Conservation (phyloP, 2,888 invertebrate species). For the Saturnia japonica region DNA sequence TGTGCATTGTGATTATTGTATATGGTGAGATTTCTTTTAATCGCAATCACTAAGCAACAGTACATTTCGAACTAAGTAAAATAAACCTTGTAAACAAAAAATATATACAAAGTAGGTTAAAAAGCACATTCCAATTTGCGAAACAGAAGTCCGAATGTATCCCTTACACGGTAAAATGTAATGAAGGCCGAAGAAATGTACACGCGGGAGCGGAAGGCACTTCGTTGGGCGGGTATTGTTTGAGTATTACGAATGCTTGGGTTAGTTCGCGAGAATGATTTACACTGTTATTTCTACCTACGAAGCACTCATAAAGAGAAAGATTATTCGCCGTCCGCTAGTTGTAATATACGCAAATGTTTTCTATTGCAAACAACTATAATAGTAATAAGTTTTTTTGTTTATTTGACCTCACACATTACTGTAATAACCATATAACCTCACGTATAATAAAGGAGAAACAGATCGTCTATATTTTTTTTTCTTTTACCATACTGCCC, state of each 20-base stretch:
- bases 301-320: background rate
- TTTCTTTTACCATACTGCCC: too few relatives aligned
- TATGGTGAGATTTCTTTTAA: too few relatives aligned
- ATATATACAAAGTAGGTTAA: background rate
- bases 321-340: background rate
- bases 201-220: background rate
- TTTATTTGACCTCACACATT: too few relatives aligned
- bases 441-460: too few relatives aligned
- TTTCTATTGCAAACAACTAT: too few relatives aligned
- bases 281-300: background rate
- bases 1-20: too few relatives aligned
- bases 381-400: too few relatives aligned
- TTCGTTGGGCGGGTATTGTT: background rate
- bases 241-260: background rate
- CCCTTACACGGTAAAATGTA: background rate
- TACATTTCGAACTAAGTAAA: background rate
- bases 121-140: background rate
- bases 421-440: too few relatives aligned
- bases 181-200: slow-evolving; percentile 7
- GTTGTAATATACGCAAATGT: background rate
- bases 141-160: background rate
- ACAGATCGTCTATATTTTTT: too few relatives aligned
- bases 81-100: background rate
- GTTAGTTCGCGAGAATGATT: background rate
- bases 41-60: background rate